Evolutionary conservation across 2,888 invertebrate genomes (phyloP), one percentile per base, ranked within the genome.

Genomic region (Oxytorus armatus): DNA sequence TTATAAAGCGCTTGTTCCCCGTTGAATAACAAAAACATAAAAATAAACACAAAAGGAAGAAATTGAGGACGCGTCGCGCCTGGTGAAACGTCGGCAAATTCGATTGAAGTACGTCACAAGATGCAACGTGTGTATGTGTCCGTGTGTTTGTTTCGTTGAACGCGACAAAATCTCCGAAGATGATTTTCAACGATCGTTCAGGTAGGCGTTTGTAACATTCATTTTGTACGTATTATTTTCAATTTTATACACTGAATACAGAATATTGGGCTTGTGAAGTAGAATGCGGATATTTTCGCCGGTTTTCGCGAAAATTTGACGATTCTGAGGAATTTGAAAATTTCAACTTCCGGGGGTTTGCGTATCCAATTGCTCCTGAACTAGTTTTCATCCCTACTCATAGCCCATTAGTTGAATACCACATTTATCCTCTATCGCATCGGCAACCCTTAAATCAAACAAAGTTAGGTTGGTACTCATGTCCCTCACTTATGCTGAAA

Each of bases 61-160:
- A 16, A 42, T 65, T 57, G 59, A 44, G 49, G 72, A 70, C 29
- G 49, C 36, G 36, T 39, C 49, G 49, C 33, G 49, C 29, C 47
- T n/a, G n/a, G 39, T 1, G 51, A 51, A 29, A 29, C 51, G 73
- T 73, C 68, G 73, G 66, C 51, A 25, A 44, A 33, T 68, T 70
- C 65, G 65, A 75, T 79, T 79, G 69, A 79, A 79, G 79, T 79
- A 68, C 29, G 36, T 51, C 25, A 44, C 44, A 44, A 1, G 36
- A n/a, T 33, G 57, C 57, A n/a, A 55, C 51, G 53, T 44, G 61
- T 21, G 33, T 57, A 29, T 29, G 3, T 2, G 5, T 2, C 29
- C 5, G 1, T 39, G 39, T 10, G 1, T 3, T 39, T 11, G 10
- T 10, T 39, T 23, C 23, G 18, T 68, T 59, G 42, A 33, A 36